Evolutionary conservation across 2,888 invertebrate genomes (phyloP), one percentile per base, ranked within the genome.

Genomic region (Drosophila melanosoma): DNA sequence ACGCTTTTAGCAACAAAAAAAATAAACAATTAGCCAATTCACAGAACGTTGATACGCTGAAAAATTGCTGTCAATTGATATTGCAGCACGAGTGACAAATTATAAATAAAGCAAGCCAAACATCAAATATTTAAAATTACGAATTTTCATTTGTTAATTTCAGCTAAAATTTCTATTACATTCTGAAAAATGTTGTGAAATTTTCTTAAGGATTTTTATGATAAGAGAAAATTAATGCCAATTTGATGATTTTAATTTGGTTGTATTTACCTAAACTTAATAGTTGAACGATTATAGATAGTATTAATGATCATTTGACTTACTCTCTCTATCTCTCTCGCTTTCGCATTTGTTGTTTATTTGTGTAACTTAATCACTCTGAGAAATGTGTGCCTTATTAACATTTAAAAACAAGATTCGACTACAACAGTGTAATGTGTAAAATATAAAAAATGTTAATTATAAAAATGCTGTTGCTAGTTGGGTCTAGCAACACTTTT

Each of bases 1-100:
- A 35, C 40, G 81, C 62, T 49, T 35, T 45, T 45, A 62, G 69
- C 38, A 36, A 52, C 49, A 51, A 52, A 17, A 36, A 3, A 17
- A 40, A 35, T 23, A 20, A 20, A 12, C n/a, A 8, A 1, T 6
- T 15, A 38, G 48, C 26, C 56, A 56, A 48, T 45, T 67, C 69
- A 36, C 54, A 36, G 15, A 65, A 62, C 10, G 35, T 42, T 51
- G 48, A 64, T 69, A 58, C 53, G 62, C 23, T 52, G 17, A 26
- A 60, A 38, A 17, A 32, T 53, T 45, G 49, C 20, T 11, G 35
- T n/a, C 38, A 51, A 36, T 60, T 53, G 12, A 63, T 11, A 26
- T 40, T 2, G 32, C 52, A 23, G 3, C 8, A 32, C 29, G 23
- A 49, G 12, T 33, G 3, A 12, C 54, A 15, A 15, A 8, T 23